Percentiles rank a stretch among this genome's conserved stretches.
phyloP scores from a whole-genome alignment of 2,888 invertebrate species.

The Galerucella pusilla region DNA sequence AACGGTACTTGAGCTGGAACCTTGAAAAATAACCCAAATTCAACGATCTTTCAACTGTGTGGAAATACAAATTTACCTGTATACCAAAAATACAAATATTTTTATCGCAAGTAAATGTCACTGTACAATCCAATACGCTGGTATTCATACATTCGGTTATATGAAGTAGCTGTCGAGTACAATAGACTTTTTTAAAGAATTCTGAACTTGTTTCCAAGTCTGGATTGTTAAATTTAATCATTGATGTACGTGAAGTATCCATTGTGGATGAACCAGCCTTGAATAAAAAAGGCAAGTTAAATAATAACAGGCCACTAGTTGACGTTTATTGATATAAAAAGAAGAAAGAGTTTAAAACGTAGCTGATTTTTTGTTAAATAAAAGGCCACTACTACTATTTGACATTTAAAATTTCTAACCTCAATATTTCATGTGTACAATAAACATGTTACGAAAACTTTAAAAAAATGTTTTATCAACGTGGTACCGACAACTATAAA shows the following conservation, averaged over 20 bases:
- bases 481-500: background rate
- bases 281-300: conserved; percentile 29
- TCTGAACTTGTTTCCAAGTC: conserved; percentile 53
- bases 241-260: conserved; percentile 61
- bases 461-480: conserved; percentile 20
- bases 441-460: too few relatives aligned
- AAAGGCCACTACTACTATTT: background rate
- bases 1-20: conserved; percentile 79
- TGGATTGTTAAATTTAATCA: conserved; percentile 57
- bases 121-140: conserved; percentile 79
- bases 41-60: too few relatives aligned
- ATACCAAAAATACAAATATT: conserved; percentile 82
- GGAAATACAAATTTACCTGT: conserved; percentile 64
- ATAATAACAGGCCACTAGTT: background rate
- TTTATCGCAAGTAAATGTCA: conserved; percentile 84
- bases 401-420: background rate
- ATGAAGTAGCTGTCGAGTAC: conserved; percentile 74
- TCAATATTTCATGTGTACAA: background rate
- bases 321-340: background rate
- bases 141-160: conserved; percentile 81
- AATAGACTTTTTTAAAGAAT: conserved; percentile 71
- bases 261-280: conserved; percentile 56
- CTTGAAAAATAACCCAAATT: conserved; percentile 59
- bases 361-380: background rate
- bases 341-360: background rate